Percentiles rank a stretch among this genome's conserved stretches.
Evolutionary conservation across 2,113 vertebrate species (phyloP).

Genomic region (Hymenochirus boettgeri): DNA sequence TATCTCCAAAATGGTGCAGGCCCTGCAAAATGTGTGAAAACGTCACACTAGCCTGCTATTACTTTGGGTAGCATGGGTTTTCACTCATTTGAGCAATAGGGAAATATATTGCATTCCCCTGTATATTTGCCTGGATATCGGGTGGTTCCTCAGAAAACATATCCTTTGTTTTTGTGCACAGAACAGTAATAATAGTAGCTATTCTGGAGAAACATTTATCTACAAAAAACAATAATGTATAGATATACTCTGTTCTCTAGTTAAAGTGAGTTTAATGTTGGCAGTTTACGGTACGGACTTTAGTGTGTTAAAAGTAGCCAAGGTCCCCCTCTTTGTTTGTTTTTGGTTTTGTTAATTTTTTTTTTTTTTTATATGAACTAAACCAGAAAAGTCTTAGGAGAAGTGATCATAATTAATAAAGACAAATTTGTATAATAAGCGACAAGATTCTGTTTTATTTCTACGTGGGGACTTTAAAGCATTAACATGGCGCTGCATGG

Average conservation of each 20-base stretch:
- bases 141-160: too few species aligned
- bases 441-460: background rate
- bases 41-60: too few species aligned
- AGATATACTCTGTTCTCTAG: background rate
- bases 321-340: too few species aligned
- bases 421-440: background rate
- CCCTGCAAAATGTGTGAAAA: too few species aligned
- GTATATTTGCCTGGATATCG: background rate
- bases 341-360: too few species aligned
- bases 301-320: background rate
- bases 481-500: background rate
- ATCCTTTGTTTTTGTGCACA: background rate
- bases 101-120: too few species aligned
- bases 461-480: background rate
- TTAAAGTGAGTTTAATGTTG: background rate
- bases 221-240: background rate
- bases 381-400: background rate
- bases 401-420: background rate
- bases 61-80: too few species aligned
- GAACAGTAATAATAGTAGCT: background rate
- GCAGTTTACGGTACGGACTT: background rate
- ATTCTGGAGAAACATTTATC: background rate
- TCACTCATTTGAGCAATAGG: too few species aligned
- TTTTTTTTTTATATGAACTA: background rate
- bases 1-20: too few species aligned